Base-by-base conservation (phyloP, 1,140 invertebrate genomes). In the Drosophila kurseongensis region DNA sequence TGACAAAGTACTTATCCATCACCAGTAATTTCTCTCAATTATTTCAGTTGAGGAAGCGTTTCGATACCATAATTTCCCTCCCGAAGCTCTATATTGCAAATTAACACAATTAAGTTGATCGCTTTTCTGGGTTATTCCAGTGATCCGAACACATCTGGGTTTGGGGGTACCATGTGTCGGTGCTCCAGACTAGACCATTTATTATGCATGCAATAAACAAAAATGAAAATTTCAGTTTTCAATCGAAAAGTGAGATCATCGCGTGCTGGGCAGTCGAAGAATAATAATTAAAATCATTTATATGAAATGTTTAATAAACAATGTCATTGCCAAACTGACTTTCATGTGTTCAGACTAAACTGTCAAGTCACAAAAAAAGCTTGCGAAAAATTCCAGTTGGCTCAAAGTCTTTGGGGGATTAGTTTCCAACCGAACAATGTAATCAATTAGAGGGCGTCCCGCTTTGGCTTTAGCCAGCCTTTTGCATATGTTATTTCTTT, bases 261-360 rank as follows among this genome's bases (percentile, higher is more conserved):
- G 27, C 60, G 13, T 27, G 56, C 59, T 61, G 69, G 27, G n/a
- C 51, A 52, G 61, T 32, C 35, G 51, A 83, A 79, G 73, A 88
- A 88, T 77, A 88, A 88, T 88, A 88, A 88, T 88, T 84, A 88
- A 88, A 84, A 84, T 84, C 74, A 83, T 75, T 88, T 88, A 80
- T 67, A 68, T 84, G 76, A 89, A 78, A 88, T 86, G 83, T 86
- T 86, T 86, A 88, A 69, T 89, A 88, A 89, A 89, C 83, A 88
- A 76, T 71, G 79, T 66, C 75, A 82, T 48, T 76, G 77, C 63
- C 73, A 57, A 16, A 72, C 56, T 40, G 55, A 32, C 32, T 47
- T 42, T 63, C 36, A 32, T 51, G 27, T 12, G 29, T 12, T 52
- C 32, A 4, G 10, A 40, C 60, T 36, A 23, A 38, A 16, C 44